Evolutionary conservation across 2,888 invertebrate species (phyloP).

Genomic region (Ectemnius cavifrons): DNA sequence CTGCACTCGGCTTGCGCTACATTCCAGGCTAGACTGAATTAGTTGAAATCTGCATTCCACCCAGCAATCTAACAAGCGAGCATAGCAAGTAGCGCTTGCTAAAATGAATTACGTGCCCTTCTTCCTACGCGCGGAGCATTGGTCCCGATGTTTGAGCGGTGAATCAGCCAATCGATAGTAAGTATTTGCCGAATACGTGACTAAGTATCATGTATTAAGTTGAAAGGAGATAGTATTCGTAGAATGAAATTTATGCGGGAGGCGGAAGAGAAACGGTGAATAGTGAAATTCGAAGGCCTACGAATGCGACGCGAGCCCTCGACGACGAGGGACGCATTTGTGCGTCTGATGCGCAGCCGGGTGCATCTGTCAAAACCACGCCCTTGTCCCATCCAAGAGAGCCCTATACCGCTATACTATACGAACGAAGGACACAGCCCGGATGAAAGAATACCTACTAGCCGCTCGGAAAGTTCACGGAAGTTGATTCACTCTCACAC

Average conservation of each 20-base stretch:
- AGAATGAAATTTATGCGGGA: not conserved
- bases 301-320: conserved; percentile 9
- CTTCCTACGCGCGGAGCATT: no score
- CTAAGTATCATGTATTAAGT: not conserved
- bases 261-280: not conserved
- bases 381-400: conserved; percentile 54
- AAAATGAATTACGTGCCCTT: not conserved
- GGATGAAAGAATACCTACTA: conserved; percentile 7
- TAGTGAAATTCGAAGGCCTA: not conserved
- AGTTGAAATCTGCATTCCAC: conserved; percentile 7
- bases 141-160: no score
- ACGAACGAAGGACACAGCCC: not conserved
- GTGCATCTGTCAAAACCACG: conserved; percentile 68
- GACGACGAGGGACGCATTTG: conserved; percentile 42
- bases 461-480: conserved; percentile 9
- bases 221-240: not conserved
- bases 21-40: not conserved
- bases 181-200: not conserved
- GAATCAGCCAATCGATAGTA: no score
- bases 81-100: not conserved
- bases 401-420: conserved; percentile 28
- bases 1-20: not conserved
- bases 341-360: conserved; percentile 40
- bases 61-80: not conserved
- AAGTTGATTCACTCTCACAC: not conserved